Base-by-base conservation (phyloP, 2,888 invertebrate genomes). In the Lepidocyrtoides sp. region DNA sequence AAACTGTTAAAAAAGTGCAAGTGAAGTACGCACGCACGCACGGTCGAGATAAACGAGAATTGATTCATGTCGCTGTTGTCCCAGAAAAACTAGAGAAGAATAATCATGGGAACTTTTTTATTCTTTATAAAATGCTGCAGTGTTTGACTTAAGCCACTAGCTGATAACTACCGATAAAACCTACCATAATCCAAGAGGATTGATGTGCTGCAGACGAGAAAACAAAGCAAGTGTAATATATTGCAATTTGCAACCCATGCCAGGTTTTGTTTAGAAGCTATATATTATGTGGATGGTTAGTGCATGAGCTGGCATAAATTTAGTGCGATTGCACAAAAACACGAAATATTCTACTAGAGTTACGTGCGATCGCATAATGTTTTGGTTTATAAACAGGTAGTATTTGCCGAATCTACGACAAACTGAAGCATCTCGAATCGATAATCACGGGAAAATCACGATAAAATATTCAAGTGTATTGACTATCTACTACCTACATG, bases 1-100 rank as follows among this genome's bases (percentile, higher is more conserved):
- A 75, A 75, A 41, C n/a, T n/a, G n/a, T 72, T 17, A 1, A 69
- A 75, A 75, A 75, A 75, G 75, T 75, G 75, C 75, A 75, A 75
- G 75, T 48, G 48, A 48, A 48, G 26, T 51, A 51, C 51, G 75
- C 75, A 75, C 32, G n/a, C 14, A 0, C 8, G 26, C 3, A 29
- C 44, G 4, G 41, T n/a, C n/a, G 17, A 51, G 75, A 75, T 75
- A 75, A 75, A 10, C 8, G 75, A 51, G 66, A 75, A 75, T 51
- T 75, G 51, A 48, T 26, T 48, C 26, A 48, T 26, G 48, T 29
- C n/a, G n/a, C n/a, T 48, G 44, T 44, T n/a, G 75, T 75, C 75
- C 48, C 75, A 75, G 48, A 75, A 72, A 75, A 48, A 23, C 23
- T 23, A 12, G 12, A 23, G 26, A 75, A 14, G 26, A 48, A 48